These are phyloP conservation scores for Eciton burchellii DNA, from an alignment of 1,140 invertebrate species.

Conservation along the genomic window DNA sequence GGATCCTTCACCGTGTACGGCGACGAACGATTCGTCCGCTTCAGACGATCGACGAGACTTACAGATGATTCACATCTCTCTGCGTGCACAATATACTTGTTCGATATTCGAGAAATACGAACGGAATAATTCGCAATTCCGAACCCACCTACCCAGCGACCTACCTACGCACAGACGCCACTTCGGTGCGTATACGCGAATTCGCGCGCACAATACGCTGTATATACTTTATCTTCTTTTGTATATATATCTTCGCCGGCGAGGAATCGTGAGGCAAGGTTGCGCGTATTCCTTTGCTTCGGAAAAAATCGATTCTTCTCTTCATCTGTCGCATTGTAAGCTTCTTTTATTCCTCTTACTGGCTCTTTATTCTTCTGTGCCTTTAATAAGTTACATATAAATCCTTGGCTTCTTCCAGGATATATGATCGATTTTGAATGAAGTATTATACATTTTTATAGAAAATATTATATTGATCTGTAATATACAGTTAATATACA, in stretches of 20 bases:
- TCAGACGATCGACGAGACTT: conserved; percentile 55
- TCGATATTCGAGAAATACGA: conserved; percentile 22
- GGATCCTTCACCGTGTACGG: not conserved
- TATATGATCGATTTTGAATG: too few species aligned
- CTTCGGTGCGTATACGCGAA: not conserved
- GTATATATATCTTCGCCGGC: conserved; percentile 65
- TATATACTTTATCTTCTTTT: conserved; percentile 69
- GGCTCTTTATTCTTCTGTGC: too few species aligned
- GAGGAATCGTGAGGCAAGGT: conserved; percentile 69
- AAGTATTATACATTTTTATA: too few species aligned
- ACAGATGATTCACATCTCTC: conserved; percentile 53
- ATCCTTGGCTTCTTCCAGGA: too few species aligned
- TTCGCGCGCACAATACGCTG: not conserved
- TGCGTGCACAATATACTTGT: conserved; percentile 12
- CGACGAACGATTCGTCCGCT: conserved; percentile 39
- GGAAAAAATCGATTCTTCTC: too few species aligned
- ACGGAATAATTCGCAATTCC: conserved; percentile 49
- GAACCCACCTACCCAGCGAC: conserved; percentile 67
- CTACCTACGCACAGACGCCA: conserved; percentile 48
- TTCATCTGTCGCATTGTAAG: too few species aligned
- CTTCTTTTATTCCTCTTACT: too few species aligned
- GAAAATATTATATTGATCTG: too few species aligned
- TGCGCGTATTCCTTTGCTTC: conserved; percentile 42
- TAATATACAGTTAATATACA: too few species aligned
- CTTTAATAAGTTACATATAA: too few species aligned